Percentiles rank a stretch among this genome's conserved stretches.
These are phyloP conservation scores for Steinernema feltiae DNA, from an alignment of 1,140 invertebrate genomes.

Conservation along the genomic window DNA sequence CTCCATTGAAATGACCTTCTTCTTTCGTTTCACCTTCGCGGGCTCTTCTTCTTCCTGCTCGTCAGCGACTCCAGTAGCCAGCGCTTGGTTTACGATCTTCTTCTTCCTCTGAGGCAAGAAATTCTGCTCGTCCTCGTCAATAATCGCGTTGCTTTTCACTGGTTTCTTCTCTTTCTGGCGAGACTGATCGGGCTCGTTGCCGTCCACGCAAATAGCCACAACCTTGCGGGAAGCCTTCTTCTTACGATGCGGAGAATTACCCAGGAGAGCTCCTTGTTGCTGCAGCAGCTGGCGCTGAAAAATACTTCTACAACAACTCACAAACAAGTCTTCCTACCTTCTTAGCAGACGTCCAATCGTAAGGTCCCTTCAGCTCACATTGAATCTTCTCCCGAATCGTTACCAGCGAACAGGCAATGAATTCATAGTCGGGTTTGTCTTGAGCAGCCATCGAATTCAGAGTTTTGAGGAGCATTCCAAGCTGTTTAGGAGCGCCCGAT, in stretches of 20 bases:
- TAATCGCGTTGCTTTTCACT: too few species aligned
- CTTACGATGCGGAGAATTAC: neutral
- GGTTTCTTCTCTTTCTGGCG: neutral
- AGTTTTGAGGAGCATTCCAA: neutral
- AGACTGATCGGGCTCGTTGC: neutral
- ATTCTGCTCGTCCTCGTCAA: too few species aligned
- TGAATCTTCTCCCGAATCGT: slow-evolving; percentile 3
- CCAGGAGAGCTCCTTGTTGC: neutral
- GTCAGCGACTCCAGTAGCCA: too few species aligned
- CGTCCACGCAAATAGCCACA: neutral
- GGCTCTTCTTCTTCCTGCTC: too few species aligned
- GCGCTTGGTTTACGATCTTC: too few species aligned
- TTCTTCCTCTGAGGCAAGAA: too few species aligned
- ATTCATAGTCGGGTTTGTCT: neutral
- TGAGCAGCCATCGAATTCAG: neutral
- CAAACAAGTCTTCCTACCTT: neutral
- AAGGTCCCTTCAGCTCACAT: slow-evolving; percentile 5
- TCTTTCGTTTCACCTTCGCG: too few species aligned
- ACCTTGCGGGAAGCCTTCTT: neutral
- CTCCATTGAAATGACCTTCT: too few species aligned
- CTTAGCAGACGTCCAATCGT: neutral
- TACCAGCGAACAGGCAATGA: neutral
- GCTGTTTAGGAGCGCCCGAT: neutral
- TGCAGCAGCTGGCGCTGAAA: neutral
- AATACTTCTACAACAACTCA: neutral